Evolutionary conservation across 2,797 vertebrate genomes (phyloP), one percentile per base, ranked within the genome.

Genomic region (Chloroceryle amazona): DNA sequence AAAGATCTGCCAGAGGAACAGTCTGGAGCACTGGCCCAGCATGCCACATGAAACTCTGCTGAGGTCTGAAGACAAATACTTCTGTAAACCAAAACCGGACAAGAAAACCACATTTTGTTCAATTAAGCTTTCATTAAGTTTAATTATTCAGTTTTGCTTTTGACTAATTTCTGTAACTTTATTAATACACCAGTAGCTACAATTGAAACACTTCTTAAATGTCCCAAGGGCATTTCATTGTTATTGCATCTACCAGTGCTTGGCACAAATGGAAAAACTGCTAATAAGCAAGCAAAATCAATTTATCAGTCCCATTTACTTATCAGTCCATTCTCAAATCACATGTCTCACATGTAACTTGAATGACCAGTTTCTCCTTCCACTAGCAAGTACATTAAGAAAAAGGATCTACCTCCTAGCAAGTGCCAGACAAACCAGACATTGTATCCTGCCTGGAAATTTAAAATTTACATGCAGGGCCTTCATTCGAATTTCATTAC

Each of bases 321-420:
- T 96, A 97, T 95, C 90, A 92, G 74, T 21, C 70, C 41, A 2
- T 89, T 94, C 89, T 95, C 84, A 83, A 63, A 28, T 95, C 95
- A 81, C 90, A 75, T 29, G 54, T 29, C 63, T 63, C 47, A 54
- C 55, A 18, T 26, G 74, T 76, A 93, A 93, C 83, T 86, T 73
- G 93, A 96, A 82, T 0, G 5, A 93, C 88, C 95, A 90, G 93
- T 95, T 96, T 95, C 84, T 67, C 76, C 19, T 81, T 89, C 57
- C 66, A 81, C 94, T 89, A 80, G 67, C 63, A 94, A 89, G 47
- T 73, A 55, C 55, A 11, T 46, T 63, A 80, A 70, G 66, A 73
- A 85, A 95, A 95, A 70, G 33, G 70, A 95, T 93, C 91, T 89
- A 23, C 66, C 73, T 90, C 42, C 80, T n/a, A 80, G 58, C 41